phyloP scores from a whole-genome alignment of 92 coral and sea anemone species.

The Parazoanthus swiftii region DNA sequence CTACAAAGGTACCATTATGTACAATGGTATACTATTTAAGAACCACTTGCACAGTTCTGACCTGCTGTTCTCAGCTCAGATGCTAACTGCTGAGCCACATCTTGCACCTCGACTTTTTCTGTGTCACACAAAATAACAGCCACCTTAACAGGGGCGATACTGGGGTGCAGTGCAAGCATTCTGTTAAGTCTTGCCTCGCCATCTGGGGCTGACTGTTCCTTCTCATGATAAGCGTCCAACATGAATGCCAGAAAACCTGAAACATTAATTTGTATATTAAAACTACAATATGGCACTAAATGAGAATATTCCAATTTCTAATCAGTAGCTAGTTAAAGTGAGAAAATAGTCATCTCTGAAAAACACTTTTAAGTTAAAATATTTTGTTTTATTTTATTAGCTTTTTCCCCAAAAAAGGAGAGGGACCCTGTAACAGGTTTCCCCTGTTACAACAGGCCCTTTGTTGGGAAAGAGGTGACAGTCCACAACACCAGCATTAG shows the following conservation, averaged over 20 bases:
- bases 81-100: slow-evolving; percentile 83
- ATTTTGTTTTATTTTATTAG: too few relatives aligned
- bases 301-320: neutral
- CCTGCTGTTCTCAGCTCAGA: slow-evolving; percentile 91
- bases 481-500: too few relatives aligned
- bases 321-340: neutral
- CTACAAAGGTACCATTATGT: too few relatives aligned
- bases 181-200: slow-evolving; percentile 49
- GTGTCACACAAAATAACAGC: slow-evolving; percentile 62
- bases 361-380: too few relatives aligned
- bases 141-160: slow-evolving; percentile 85
- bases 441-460: too few relatives aligned
- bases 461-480: too few relatives aligned
- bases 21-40: neutral
- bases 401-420: too few relatives aligned
- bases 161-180: slow-evolving; percentile 83
- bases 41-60: slow-evolving; percentile 23
- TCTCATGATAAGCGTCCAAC: slow-evolving; percentile 86
- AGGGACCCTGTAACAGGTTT: too few relatives aligned
- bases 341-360: too few relatives aligned
- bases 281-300: neutral
- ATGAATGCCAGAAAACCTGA: slow-evolving; percentile 85
- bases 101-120: slow-evolving; percentile 63
- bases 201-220: slow-evolving; percentile 55
- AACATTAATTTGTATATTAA: neutral